Evolutionary conservation across 2,113 vertebrate species (phyloP).

Genomic region (Lagenorhynchus albirostris): DNA sequence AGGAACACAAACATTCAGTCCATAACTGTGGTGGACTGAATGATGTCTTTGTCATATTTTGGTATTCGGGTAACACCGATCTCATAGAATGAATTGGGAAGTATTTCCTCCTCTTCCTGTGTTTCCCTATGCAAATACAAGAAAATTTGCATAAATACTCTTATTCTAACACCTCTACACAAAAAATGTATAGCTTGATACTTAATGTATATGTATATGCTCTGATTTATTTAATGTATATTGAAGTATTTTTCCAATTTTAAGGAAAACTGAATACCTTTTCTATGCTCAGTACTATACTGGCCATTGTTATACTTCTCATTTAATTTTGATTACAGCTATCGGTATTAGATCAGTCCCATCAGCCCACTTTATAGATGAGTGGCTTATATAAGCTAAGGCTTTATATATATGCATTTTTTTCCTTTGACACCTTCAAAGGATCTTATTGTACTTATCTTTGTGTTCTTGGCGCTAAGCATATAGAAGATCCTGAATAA

Average conservation of each 20-base stretch:
- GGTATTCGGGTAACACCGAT: neutral
- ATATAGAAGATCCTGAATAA: neutral
- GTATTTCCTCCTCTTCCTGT: neutral
- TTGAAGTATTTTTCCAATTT: neutral
- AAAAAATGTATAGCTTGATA: neutral
- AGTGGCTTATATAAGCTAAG: neutral
- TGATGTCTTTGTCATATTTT: neutral
- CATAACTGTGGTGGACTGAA: neutral
- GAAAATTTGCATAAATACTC: neutral
- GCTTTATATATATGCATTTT: neutral
- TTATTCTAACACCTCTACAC: neutral
- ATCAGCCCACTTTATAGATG: neutral
- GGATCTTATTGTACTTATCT: neutral
- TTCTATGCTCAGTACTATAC: neutral
- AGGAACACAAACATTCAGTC: neutral
- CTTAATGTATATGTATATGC: neutral
- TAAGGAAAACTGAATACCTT: neutral
- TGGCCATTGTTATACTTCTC: neutral
- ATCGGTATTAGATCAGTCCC: neutral
- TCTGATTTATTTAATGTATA: neutral
- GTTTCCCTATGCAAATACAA: neutral
- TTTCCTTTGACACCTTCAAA: neutral
- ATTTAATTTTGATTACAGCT: neutral
- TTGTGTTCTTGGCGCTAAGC: neutral
- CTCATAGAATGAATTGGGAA: neutral